phyloP scores from a whole-genome alignment of 2,113 vertebrate species.

The Tachuris rubrigastra region DNA sequence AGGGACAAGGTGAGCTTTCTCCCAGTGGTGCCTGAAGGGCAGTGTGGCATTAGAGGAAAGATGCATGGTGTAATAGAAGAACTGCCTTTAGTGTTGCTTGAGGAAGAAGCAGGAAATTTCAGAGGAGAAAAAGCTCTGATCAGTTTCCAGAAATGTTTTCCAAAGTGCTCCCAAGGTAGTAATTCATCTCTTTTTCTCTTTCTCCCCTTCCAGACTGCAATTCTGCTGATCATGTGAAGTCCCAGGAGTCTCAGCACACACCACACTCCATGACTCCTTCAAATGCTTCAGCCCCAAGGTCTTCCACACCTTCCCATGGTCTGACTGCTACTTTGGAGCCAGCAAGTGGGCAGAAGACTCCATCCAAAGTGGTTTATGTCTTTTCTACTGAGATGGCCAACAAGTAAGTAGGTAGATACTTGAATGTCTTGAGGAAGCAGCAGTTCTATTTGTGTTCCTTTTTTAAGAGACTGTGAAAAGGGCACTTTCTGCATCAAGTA shows the following conservation, averaged over 20 bases:
- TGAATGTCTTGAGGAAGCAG: background rate
- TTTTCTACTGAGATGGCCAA: constrained; percentile 99
- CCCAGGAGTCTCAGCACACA: constrained; percentile 85
- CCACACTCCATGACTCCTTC: constrained; percentile 87
- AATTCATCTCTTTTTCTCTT: background rate
- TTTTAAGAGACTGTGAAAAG: background rate
- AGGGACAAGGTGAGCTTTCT: background rate
- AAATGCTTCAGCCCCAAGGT: constrained; percentile 76
- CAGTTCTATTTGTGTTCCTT: background rate
- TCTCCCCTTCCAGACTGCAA: constrained; percentile 86
- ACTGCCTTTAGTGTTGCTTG: background rate
- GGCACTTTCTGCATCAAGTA: background rate
- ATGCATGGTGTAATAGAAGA: background rate
- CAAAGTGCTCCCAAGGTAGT: background rate
- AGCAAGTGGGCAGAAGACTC: constrained; percentile 86
- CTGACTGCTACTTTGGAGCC: constrained; percentile 85
- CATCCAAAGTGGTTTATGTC: constrained; percentile 96
- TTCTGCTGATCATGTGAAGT: constrained; percentile 90
- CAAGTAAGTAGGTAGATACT: constrained; percentile 85
- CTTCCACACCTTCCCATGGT: constrained; percentile 94
- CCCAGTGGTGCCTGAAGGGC: background rate
- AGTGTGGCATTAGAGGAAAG: background rate
- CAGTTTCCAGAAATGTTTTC: background rate
- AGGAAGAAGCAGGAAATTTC: background rate
- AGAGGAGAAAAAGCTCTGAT: background rate